Evolutionary conservation across 2,888 invertebrate species (phyloP), one percentile per base, ranked within the genome.

Genomic region (Diplazon laetatorius): DNA sequence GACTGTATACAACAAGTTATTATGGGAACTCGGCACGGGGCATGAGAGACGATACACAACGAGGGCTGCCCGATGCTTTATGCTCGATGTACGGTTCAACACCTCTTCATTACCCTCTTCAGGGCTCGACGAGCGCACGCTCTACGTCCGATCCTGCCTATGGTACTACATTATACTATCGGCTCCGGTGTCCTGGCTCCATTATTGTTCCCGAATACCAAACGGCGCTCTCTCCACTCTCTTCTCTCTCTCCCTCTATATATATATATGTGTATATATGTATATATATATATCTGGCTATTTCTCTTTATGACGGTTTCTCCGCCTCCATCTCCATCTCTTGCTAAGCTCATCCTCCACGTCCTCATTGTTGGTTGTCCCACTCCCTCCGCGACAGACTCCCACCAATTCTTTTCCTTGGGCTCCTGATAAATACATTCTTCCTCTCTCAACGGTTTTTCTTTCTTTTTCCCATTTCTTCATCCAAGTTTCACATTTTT

Each of bases 21-120:
- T 89, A 89, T 89, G 86, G 83, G 83, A 83, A 78, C 75, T 39
- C 86, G 55, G 87, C 86, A 86, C 80, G 83, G 85, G 83, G 84
- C 85, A 79, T 82, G 80, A 57, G 48, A 35, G 50, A 69, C 39
- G 73, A 70, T 66, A 76, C 76, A 75, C 62, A 73, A 55, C 35
- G n/a, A 71, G 57, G 84, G 85, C 87, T 85, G 84, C 85, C n/a
- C 35, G 86, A 75, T 75, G 88, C 87, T 87, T 89, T 87, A 87
- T 85, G 84, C 87, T 84, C 52, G 71, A 59, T 79, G 71, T 68
- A 90, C 88, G 90, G 88, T 90, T 89, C 90, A 88, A 91, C 90
- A 88, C 90, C 90, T 91, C 90, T 89, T 89, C 89, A 88, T 89
- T 89, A 90, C 87, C 85, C 89, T 87, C 87, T 87, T 89, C 87